Percentiles rank a stretch among this genome's conserved stretches.
These are phyloP conservation scores for Epicauta chinensis DNA, from an alignment of 1,140 invertebrate species.

Conservation along the genomic window DNA sequence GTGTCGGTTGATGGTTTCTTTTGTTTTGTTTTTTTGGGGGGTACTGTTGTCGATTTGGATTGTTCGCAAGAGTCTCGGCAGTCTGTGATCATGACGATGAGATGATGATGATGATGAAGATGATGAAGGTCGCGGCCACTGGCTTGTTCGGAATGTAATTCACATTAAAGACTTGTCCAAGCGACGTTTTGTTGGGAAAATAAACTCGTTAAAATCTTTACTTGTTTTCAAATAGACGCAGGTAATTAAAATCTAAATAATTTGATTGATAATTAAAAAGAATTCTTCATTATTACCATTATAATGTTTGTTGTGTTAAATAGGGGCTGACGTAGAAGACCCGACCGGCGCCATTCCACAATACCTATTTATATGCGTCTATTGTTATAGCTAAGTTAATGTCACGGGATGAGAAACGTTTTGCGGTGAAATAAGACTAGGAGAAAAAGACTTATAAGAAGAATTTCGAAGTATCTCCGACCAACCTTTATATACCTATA, in stretches of 20 bases:
- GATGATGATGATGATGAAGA: too few relatives aligned
- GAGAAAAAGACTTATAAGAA: too few relatives aligned
- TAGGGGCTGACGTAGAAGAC: constrained; percentile 1
- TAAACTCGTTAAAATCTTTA: too few relatives aligned
- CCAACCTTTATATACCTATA: too few relatives aligned
- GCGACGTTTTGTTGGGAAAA: too few relatives aligned
- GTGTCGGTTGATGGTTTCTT: constrained; percentile 6
- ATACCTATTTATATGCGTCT: constrained; percentile 11
- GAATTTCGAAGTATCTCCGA: too few relatives aligned
- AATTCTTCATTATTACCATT: too few relatives aligned
- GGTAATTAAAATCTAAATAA: too few relatives aligned
- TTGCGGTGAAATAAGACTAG: constrained; percentile 11
- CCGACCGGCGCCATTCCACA: constrained; percentile 13
- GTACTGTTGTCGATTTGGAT: too few relatives aligned
- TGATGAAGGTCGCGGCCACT: constrained; percentile 7
- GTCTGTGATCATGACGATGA: background rate
- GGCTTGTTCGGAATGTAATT: constrained; percentile 31
- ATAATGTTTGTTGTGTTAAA: too few relatives aligned
- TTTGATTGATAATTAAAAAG: too few relatives aligned
- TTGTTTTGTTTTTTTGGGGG: background rate
- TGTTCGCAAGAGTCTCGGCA: background rate
- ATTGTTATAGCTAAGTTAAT: constrained; percentile 21
- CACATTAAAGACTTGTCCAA: constrained; percentile 24
- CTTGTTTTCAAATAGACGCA: too few relatives aligned
- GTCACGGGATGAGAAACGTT: constrained; percentile 23